Conservation (phyloP, 1,140 invertebrate genomes). For the Scylla paramamosain region DNA sequence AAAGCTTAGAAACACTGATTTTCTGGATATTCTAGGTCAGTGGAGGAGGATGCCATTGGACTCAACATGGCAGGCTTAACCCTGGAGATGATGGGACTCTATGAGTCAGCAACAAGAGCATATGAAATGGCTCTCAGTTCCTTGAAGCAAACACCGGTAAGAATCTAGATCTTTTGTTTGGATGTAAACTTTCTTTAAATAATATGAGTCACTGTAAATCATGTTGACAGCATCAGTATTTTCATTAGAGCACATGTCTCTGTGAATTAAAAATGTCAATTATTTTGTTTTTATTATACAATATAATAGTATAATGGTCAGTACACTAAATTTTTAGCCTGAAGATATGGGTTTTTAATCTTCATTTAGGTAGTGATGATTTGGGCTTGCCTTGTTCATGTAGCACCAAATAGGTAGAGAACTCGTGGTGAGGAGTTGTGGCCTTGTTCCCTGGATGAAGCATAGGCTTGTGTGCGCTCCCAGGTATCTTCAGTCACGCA, state of each 20-base stretch:
- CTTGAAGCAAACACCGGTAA: conserved; percentile 73
- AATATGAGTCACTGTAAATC: conserved; percentile 79
- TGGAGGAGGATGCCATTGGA: conserved; percentile 80
- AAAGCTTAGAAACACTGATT: neutral
- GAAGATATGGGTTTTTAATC: too few relatives aligned
- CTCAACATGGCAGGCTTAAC: conserved; percentile 90
- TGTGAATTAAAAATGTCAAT: too few relatives aligned
- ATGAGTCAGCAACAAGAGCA: conserved; percentile 84
- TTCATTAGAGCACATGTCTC: neutral
- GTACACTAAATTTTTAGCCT: too few relatives aligned
- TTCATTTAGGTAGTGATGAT: too few relatives aligned
- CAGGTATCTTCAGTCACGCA: too few relatives aligned
- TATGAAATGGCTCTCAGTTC: conserved; percentile 85
- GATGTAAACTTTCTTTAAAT: neutral
- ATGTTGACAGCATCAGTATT: neutral
- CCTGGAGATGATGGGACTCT: conserved; percentile 87
- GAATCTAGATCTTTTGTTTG: neutral
- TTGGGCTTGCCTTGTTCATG: too few relatives aligned
- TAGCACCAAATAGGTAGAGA: too few relatives aligned
- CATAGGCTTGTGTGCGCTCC: too few relatives aligned
- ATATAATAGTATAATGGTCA: too few relatives aligned
- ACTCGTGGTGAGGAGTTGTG: too few relatives aligned
- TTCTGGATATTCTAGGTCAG: conserved; percentile 46
- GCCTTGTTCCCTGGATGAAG: too few relatives aligned
- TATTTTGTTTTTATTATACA: too few relatives aligned